phyloP scores from a whole-genome alignment of 2,888 invertebrate genomes.

The Rotaria magnacalcarata region DNA sequence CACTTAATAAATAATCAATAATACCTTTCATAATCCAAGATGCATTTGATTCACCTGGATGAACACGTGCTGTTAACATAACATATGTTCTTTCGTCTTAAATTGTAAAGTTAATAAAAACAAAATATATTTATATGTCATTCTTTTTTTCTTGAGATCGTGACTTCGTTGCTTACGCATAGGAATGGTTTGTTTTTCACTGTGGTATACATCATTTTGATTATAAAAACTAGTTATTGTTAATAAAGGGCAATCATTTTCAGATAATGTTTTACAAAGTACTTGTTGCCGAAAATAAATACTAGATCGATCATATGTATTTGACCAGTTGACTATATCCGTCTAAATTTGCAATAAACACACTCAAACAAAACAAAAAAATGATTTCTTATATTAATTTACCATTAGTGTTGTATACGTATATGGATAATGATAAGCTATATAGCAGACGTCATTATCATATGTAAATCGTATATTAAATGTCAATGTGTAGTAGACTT shows the following conservation, averaged over 20 bases:
- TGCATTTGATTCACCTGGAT: slow-evolving; percentile 81
- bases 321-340: slow-evolving; percentile 66
- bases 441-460: slow-evolving; percentile 72
- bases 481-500: slow-evolving; percentile 70
- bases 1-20: slow-evolving; percentile 66
- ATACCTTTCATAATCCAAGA: slow-evolving; percentile 82
- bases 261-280: slow-evolving; percentile 70
- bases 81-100: slow-evolving; percentile 59
- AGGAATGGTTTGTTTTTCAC: background rate
- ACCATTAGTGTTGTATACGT: slow-evolving; percentile 67
- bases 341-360: slow-evolving; percentile 60
- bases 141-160: too few relatives aligned
- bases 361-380: too few relatives aligned
- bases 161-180: background rate
- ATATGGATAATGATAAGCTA: slow-evolving; percentile 82
- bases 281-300: slow-evolving; percentile 68
- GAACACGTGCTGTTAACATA: slow-evolving; percentile 74
- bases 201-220: background rate
- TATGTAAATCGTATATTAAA: slow-evolving; percentile 74
- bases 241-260: slow-evolving; percentile 71
- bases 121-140: too few relatives aligned
- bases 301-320: slow-evolving; percentile 59
- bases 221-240: slow-evolving; percentile 65
- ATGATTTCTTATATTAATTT: background rate
- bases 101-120: slow-evolving; percentile 32